Evolutionary conservation across 2,113 vertebrate genomes (phyloP), one percentile per base, ranked within the genome.

Genomic region (Phylloscopus trochiloides): DNA sequence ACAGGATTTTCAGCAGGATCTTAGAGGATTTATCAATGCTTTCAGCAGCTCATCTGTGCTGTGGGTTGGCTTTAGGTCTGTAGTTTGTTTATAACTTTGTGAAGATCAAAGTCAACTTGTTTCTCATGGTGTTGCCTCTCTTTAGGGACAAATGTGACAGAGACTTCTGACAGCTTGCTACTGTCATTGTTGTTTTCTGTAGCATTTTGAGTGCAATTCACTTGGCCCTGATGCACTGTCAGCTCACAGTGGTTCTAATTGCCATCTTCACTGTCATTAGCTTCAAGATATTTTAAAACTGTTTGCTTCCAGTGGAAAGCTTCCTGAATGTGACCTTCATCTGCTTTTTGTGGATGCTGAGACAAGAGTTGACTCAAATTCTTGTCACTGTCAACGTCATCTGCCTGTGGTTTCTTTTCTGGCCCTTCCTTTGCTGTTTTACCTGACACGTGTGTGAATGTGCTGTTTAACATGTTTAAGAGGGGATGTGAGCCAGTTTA

Each of bases 361-460:
- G 72, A 11, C 9, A 59, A 40, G 68, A 92, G 34, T 3, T 52
- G 28, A 45, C 50, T 61, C 15, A 29, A 34, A 25, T 86, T 80
- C 28, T 72, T 90, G 11, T 71, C 9, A 14, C 48, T 18, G 28
- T 52, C 11, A n/a, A 2, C 9, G 57, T 88, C 3, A 1, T 42
- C 20, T 84, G 59, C 61, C 19, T 1, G 0, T 54, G 22, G 14
- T 32, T 85, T 82, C 47, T 88, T 38, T 55, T 25, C 43, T 68
- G 63, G n/a, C 28, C 28, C 19, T 45, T 59, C n/a, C 10, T 38
- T 7, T 4, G 0, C 54, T 40, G 29, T 32, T 81, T 40, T 18
- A 34, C 68, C 45, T 70, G 71, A 17, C 2, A 1, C 0, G 0
- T 29, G 12, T 24, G 17, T 32, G 61, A 19, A 9, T 4, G 0